Conservation (phyloP, 2,113 vertebrate species). For the Cryptotis parvus region DNA sequence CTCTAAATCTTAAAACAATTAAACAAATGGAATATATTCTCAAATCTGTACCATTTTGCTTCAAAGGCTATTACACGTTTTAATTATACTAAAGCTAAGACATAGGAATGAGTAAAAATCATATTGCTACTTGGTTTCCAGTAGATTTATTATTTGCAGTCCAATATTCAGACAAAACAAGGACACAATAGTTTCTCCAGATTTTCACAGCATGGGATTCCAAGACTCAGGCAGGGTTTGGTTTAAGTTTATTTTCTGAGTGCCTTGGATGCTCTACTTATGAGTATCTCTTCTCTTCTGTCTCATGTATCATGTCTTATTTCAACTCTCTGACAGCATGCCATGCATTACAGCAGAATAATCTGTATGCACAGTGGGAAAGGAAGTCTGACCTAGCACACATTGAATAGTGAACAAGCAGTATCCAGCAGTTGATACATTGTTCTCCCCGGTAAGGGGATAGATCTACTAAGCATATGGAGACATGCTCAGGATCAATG, state of each 20-base stretch:
- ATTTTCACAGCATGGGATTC: conserved; percentile 62
- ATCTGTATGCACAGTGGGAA: conserved; percentile 73
- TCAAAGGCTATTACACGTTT: background rate
- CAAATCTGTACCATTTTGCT: background rate
- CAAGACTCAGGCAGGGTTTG: background rate
- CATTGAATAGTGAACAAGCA: background rate
- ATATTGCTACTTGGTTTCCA: background rate
- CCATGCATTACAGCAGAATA: conserved; percentile 56
- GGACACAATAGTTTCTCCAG: conserved; percentile 44
- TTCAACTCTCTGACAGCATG: conserved; percentile 70
- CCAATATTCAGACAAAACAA: background rate
- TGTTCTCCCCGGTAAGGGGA: conserved; percentile 46
- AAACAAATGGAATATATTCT: background rate
- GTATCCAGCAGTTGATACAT: conserved; percentile 51
- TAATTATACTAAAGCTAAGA: background rate
- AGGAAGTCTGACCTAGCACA: conserved; percentile 63
- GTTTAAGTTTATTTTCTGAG: conserved; percentile 63
- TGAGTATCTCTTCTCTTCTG: conserved; percentile 20
- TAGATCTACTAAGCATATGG: conserved; percentile 73
- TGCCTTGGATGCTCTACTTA: conserved; percentile 62
- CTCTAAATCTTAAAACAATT: background rate
- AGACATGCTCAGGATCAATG: conserved; percentile 58
- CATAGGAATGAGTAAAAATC: background rate
- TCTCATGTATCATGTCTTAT: conserved; percentile 67
- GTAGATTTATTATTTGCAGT: background rate